Conservation (phyloP, 1,140 invertebrate genomes). For the Cotesia vestalis region DNA sequence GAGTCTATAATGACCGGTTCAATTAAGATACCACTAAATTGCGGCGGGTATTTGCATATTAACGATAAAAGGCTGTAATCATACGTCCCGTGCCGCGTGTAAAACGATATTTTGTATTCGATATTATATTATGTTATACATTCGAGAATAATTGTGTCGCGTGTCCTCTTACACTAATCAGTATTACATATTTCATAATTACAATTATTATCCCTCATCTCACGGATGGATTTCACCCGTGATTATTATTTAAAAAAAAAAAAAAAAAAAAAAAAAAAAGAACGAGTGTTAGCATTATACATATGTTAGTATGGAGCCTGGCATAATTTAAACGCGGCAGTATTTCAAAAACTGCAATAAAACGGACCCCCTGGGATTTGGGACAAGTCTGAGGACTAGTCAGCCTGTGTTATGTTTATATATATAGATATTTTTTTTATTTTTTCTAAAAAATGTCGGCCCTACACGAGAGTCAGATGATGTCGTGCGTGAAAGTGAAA, state of each 20-base stretch:
- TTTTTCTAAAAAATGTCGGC: slow-evolving; percentile 1
- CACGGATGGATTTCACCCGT: no score
- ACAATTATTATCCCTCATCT: no score
- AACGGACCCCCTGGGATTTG: slow-evolving; percentile 41
- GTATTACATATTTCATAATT: background rate
- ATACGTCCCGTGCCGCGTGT: slow-evolving; percentile 47
- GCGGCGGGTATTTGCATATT: slow-evolving; percentile 54
- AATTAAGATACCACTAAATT: slow-evolving; percentile 58
- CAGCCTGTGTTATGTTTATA: slow-evolving; percentile 19
- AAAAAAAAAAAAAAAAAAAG: background rate
- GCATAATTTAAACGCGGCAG: slow-evolving; percentile 6
- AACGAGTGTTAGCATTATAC: no score
- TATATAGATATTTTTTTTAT: slow-evolving; percentile 14
- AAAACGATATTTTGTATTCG: slow-evolving; percentile 5
- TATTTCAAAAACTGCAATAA: slow-evolving; percentile 13
- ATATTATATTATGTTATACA: slow-evolving; percentile 14
- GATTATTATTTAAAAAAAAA: no score
- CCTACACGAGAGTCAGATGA: no score
- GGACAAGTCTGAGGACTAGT: slow-evolving; percentile 33
- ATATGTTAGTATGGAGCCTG: no score
- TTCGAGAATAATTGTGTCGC: slow-evolving; percentile 1
- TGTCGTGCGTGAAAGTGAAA: no score
- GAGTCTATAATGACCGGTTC: slow-evolving; percentile 54
- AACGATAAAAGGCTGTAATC: slow-evolving; percentile 56
- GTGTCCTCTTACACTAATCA: slow-evolving; percentile 10